Evolutionary conservation across 2,113 vertebrate genomes (phyloP).

Genomic region (Nothoprocta pentlandii): DNA sequence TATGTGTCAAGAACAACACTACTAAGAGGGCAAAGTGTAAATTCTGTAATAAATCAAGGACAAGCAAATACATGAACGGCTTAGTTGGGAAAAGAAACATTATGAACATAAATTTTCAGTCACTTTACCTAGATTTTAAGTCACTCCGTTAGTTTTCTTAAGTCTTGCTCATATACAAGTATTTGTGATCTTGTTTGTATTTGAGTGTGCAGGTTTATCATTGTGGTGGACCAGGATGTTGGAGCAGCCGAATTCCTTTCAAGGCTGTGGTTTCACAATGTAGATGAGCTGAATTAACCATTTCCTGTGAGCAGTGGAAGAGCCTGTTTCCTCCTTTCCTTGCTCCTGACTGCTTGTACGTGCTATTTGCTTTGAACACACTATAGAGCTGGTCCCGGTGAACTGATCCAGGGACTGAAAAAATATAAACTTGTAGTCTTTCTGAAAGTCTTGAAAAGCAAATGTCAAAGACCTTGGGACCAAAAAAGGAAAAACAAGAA

Average conservation of each 20-base stretch:
- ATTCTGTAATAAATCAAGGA: not conserved
- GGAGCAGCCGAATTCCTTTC: not conserved
- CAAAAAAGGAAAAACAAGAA: not conserved
- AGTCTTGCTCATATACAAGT: not conserved
- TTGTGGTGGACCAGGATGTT: not conserved
- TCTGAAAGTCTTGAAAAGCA: not conserved
- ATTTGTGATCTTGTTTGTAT: fast-evolving
- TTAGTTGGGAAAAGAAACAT: not conserved
- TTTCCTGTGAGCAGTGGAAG: slow-evolving; percentile 21
- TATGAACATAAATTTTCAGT: not conserved
- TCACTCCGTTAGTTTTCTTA: not conserved
- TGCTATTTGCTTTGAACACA: not conserved
- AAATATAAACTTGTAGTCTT: not conserved
- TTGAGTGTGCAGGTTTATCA: not conserved
- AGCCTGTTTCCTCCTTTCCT: slow-evolving; percentile 44
- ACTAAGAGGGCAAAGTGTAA: not conserved
- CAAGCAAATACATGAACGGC: not conserved
- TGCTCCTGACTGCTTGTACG: not conserved
- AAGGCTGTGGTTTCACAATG: slow-evolving; percentile 32
- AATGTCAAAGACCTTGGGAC: not conserved
- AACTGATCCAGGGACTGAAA: not conserved
- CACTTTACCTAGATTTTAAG: not conserved
- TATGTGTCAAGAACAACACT: not conserved
- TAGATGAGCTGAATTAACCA: slow-evolving; percentile 31
- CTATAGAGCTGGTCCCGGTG: not conserved